These are phyloP conservation scores for Corythornis vintsioides DNA, from an alignment of 2,113 vertebrate genomes.

Conservation along the genomic window DNA sequence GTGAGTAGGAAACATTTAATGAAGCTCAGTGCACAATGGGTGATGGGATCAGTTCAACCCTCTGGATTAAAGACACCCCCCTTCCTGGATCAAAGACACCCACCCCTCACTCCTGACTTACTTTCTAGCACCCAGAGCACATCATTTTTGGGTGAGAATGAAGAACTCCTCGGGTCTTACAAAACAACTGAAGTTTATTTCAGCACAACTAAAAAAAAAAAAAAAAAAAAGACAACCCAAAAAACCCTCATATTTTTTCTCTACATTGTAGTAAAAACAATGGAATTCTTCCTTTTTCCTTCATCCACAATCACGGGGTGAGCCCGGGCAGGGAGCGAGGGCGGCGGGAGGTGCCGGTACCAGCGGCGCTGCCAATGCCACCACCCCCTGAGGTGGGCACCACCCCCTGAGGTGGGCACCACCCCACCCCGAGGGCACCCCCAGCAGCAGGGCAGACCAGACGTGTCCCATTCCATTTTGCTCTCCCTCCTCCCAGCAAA, in stretches of 20 bases:
- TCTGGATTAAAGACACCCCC: neutral
- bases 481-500: too few species aligned
- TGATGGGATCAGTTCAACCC: neutral
- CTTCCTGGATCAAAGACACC: neutral
- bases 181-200: conserved; percentile 77
- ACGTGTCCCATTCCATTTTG: too few species aligned
- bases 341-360: neutral
- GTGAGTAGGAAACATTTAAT: neutral
- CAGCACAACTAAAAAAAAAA: conserved; percentile 68
- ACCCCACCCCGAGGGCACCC: too few species aligned
- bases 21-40: neutral
- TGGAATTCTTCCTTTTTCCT: conserved; percentile 28
- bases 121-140: neutral
- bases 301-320: conserved; percentile 33
- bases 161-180: conserved; percentile 56
- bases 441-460: too few species aligned
- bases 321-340: neutral
- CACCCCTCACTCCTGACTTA: neutral
- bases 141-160: neutral
- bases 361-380: neutral
- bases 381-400: too few species aligned
- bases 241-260: neutral
- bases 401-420: too few species aligned
- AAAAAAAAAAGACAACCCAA: neutral
- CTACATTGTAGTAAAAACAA: conserved; percentile 75